Conservation (phyloP, 2,113 vertebrate genomes). For the Orientallactaga bullata region DNA sequence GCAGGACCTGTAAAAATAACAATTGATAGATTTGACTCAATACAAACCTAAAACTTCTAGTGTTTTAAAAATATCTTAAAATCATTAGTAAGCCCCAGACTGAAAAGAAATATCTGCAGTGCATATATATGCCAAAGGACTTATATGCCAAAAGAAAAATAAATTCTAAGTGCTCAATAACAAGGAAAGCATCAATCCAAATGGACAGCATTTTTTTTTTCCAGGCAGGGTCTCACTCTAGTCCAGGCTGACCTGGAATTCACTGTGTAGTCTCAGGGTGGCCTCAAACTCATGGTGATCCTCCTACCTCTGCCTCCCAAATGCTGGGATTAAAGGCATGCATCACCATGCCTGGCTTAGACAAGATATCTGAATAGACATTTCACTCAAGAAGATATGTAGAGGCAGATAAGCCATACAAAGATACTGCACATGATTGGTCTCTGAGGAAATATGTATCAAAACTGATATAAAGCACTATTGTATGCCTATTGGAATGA, state of each 20-base stretch:
- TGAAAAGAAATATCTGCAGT: neutral
- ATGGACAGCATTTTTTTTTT: too few relatives aligned
- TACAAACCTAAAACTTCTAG: neutral
- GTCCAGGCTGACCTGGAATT: too few relatives aligned
- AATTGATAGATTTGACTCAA: neutral
- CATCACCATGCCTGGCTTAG: too few relatives aligned
- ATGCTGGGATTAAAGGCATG: too few relatives aligned
- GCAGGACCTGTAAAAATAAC: neutral
- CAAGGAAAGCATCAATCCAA: neutral
- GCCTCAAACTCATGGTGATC: too few relatives aligned
- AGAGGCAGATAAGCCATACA: neutral
- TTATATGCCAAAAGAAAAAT: neutral
- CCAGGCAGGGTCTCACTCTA: too few relatives aligned
- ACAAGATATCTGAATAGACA: neutral
- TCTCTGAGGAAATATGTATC: neutral
- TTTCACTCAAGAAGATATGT: neutral
- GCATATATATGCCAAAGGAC: neutral
- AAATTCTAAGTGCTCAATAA: neutral
- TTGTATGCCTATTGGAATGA: neutral
- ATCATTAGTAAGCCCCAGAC: neutral
- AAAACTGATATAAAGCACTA: neutral
- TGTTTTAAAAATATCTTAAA: neutral
- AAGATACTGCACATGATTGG: neutral
- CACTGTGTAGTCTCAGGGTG: too few relatives aligned
- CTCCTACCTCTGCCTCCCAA: too few relatives aligned